Evolutionary conservation across 2,113 vertebrate species (phyloP).

Genomic region (Mugil cephalus): DNA sequence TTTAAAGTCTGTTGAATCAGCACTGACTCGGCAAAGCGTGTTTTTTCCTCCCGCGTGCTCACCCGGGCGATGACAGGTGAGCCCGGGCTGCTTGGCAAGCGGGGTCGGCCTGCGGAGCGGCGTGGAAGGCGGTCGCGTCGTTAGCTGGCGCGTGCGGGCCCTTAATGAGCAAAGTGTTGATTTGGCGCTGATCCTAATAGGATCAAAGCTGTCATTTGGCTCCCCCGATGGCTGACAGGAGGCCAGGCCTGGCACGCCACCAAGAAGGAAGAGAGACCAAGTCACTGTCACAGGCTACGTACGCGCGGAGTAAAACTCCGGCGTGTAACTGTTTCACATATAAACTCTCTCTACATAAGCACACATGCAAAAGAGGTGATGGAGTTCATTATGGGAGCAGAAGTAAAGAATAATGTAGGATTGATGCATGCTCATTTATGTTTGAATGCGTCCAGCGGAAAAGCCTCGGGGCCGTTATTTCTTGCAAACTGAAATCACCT

Average conservation of each 20-base stretch:
- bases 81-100: constrained; percentile 68
- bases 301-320: constrained; percentile 49
- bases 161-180: constrained; percentile 87
- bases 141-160: constrained; percentile 78
- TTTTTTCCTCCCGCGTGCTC: constrained; percentile 19
- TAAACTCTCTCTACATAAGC: constrained; percentile 9
- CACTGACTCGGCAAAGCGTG: constrained; percentile 53
- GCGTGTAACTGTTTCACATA: constrained; percentile 6
- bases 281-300: constrained; percentile 64
- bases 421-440: constrained; percentile 48
- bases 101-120: constrained; percentile 47
- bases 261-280: constrained; percentile 77
- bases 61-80: constrained; percentile 64
- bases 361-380: constrained; percentile 49
- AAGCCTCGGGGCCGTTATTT: constrained; percentile 70
- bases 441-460: constrained; percentile 49
- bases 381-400: constrained; percentile 50
- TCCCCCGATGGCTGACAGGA: constrained; percentile 82
- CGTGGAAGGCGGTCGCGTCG: constrained; percentile 65
- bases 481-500: constrained; percentile 61
- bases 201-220: constrained; percentile 87
- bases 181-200: constrained; percentile 86
- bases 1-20: constrained; percentile 52
- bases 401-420: constrained; percentile 34
- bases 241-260: constrained; percentile 80